Percentiles rank a stretch among this genome's conserved stretches.
phyloP scores from a whole-genome alignment of 2,888 invertebrate genomes.

The Prosapia bicincta region DNA sequence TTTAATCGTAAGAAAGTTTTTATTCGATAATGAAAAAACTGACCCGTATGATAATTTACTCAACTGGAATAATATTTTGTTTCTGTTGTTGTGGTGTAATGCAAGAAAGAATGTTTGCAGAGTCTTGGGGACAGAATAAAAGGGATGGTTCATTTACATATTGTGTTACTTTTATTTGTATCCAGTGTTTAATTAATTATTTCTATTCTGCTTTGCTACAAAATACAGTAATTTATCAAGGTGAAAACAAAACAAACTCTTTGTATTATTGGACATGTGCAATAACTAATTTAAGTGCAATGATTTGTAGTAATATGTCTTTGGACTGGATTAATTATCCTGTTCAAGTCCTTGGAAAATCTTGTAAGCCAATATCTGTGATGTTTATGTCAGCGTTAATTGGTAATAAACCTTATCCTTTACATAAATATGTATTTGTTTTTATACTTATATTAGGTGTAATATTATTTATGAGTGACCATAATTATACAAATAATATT shows the following conservation, averaged over 20 bases:
- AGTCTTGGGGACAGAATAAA: constrained; percentile 60
- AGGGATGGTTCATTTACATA: neutral
- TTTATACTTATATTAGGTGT: neutral
- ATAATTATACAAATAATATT: neutral
- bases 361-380: neutral
- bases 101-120: constrained; percentile 92
- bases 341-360: neutral
- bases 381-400: neutral
- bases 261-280: neutral
- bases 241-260: neutral
- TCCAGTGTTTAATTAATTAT: neutral
- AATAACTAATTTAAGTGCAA: neutral
- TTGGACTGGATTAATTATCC: neutral
- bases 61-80: neutral
- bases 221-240: neutral
- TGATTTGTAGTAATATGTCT: neutral
- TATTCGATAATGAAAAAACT: neutral
- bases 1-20: too few relatives aligned
- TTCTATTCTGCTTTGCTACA: neutral
- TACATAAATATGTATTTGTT: neutral
- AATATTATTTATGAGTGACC: neutral
- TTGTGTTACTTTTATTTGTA: neutral
- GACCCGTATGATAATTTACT: neutral
- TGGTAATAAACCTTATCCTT: neutral
- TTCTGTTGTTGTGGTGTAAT: constrained; percentile 69